Evolutionary conservation across 37 sponge, comb jelly and placozoan genomes (phyloP), one percentile per base, ranked within the genome.

Genomic region (Agelas oroides): DNA sequence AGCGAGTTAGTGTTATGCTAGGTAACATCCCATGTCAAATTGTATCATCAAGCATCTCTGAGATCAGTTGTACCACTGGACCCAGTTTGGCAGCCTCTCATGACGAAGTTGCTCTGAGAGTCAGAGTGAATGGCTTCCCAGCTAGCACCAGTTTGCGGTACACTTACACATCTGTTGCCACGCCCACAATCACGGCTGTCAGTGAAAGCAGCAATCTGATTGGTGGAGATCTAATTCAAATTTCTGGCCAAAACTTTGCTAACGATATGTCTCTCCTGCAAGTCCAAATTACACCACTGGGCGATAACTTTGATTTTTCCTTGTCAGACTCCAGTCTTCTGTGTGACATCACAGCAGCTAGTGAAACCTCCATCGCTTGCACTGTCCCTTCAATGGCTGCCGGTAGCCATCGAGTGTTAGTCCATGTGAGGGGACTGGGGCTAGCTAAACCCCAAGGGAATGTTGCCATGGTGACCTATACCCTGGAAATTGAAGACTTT

Each of bases 171-270:
- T 0, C 75, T 28, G 33, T 6, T 30, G 35, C 59, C 20, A 93
- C 94, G 23, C 94, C 94, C 12, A 64, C 32, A n/a, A 37, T 93
- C 16, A 60, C 75, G 0, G 52, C 66, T n/a, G 41, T 88, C 37
- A 23, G 37, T 5, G 46, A 8, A 46, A n/a, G 17, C 15, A 71
- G 30, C 53, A 12, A 23, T 61, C 54, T 86, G 20, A 23, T 30
- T 36, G 90, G 55, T 33, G 90, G 87, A 15, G 73, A 81, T 53
- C 19, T 46, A 25, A 71, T 93, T 24, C 38, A 36, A 5, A 89
- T 93, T 36, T 28, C 70, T 41, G 94, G 92, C 0, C 20, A 28
- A 13, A 74, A 71, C 2, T 82, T 86, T 62, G 70, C 40, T 16
- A 58, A 30, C 58, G 83, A 53, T 54, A 30, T 3, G 16, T 57